phyloP scores from a whole-genome alignment of 2,797 vertebrate genomes.

The Parambassis ranga region DNA sequence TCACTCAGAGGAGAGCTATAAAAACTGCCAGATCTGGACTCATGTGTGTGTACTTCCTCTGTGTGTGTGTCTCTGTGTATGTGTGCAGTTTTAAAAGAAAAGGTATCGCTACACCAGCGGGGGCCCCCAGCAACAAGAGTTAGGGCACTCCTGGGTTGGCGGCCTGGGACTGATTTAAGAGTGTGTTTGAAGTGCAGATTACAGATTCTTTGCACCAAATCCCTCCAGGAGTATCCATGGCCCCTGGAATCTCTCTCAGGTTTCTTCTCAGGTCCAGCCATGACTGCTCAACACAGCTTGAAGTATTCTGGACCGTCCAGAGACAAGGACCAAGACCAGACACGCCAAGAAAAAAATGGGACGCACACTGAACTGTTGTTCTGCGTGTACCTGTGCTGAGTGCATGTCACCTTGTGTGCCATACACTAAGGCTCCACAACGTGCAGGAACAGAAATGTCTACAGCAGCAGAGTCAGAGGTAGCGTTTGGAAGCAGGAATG shows the following conservation, averaged over 20 bases:
- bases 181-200: constrained; percentile 87
- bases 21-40: constrained; percentile 72
- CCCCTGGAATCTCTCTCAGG: constrained; percentile 86
- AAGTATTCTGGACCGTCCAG: constrained; percentile 59
- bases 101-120: constrained; percentile 74
- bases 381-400: constrained; percentile 9
- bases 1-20: constrained; percentile 78
- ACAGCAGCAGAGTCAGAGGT: constrained; percentile 47
- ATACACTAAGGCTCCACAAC: neutral
- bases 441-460: constrained; percentile 32
- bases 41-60: constrained; percentile 44
- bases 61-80: constrained; percentile 20
- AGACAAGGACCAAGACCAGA: constrained; percentile 38
- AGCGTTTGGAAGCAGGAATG: constrained; percentile 50
- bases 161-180: constrained; percentile 88
- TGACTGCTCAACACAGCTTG: constrained; percentile 69
- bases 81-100: constrained; percentile 72
- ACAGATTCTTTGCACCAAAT: constrained; percentile 87
- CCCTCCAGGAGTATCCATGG: constrained; percentile 87
- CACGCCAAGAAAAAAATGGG: neutral
- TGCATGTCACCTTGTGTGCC: neutral
- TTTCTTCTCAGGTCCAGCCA: constrained; percentile 75
- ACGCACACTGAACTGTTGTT: neutral
- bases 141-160: constrained; percentile 80
- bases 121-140: constrained; percentile 82